Base-by-base conservation (phyloP, 2,888 invertebrate genomes). In the Adelognathus sp. region DNA sequence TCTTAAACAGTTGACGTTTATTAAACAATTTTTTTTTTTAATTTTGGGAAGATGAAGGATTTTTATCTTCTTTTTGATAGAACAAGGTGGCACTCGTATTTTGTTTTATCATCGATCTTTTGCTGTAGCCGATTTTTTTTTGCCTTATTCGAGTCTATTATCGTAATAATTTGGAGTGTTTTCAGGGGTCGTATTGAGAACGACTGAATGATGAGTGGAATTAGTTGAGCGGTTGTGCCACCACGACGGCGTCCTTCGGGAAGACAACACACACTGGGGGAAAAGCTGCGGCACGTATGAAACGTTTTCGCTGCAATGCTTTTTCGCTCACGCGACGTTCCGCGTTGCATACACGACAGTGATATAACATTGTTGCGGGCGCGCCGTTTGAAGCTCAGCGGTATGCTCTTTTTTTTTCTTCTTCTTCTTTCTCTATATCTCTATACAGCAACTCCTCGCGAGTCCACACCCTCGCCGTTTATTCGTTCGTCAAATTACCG, bases 381-480 rank as follows among this genome's bases (percentile, higher is more conserved):
- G 73, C 50, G 78, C 56, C 78, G 64, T 18, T 78, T 52, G 60
- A 70, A 63, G n/a, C 60, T 31, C 61, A 31, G 36, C 18, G 52
- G 50, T 27, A 16, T 50, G 21, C 3, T 50, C 3, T 36, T 9
- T 36, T n/a, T 36, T 9, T 5, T 9, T 36, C 44, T 9, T 16
- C n/a, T n/a, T n/a, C n/a, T n/a, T 21, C 64, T 31, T 33, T 7
- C 16, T 14, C 14, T 21, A 9, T 33, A 5, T 72, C 27, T 54
- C 39, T 76, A 24, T 74, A 66, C 67, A 24, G 33, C 39, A 44
- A 56, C 46, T 24, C 39, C 21, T 31, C 61, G 33, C 33, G 27
- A 73, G 79, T 81, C 56, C 81, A 79, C 81, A 79, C 81, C 81
- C 75, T 71, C 41, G 39, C 58, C 58, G 76, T 76, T 76, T 70